A percentile compares a stretch with the other conserved stretches of the same genome.
Evolutionary conservation across 2,888 invertebrate species (phyloP).

Genomic region (Cosmopolites sordidus): DNA sequence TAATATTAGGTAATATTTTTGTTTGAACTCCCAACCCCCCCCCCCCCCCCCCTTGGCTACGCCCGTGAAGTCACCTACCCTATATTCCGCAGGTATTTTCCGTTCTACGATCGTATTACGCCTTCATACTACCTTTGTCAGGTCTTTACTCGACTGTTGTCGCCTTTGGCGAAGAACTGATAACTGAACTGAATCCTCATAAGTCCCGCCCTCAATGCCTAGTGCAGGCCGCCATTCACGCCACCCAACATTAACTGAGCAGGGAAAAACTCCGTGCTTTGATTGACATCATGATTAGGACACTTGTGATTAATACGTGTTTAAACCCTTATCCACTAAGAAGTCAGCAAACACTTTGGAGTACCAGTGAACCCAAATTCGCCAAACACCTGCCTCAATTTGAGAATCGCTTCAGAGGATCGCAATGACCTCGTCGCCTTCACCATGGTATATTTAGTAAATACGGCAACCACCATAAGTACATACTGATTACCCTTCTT

Average conservation of each 20-base stretch:
- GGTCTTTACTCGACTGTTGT: no score
- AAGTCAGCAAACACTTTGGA: constrained; percentile 12
- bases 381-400: constrained; percentile 6
- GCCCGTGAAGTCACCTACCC: no score
- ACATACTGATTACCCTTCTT: no score
- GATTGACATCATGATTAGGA: constrained; percentile 31
- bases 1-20: no score
- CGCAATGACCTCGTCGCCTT: constrained; percentile 4
- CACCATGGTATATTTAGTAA: constrained; percentile 13
- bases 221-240: neutral
- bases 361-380: constrained; percentile 12
- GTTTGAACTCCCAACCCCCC: no score
- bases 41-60: no score
- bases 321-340: neutral
- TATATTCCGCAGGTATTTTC: constrained; percentile 8
- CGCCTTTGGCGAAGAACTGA: neutral
- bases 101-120: no score
- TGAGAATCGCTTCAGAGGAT: constrained; percentile 5
- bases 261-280: constrained; percentile 11
- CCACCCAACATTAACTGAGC: constrained; percentile 3
- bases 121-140: no score
- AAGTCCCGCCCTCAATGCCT: no score
- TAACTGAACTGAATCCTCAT: no score
- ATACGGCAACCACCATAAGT: constrained; percentile 25
- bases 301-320: constrained; percentile 29